Evolutionary conservation across 2,888 invertebrate species (phyloP).

Genomic region (Patella ulyssiponensis): DNA sequence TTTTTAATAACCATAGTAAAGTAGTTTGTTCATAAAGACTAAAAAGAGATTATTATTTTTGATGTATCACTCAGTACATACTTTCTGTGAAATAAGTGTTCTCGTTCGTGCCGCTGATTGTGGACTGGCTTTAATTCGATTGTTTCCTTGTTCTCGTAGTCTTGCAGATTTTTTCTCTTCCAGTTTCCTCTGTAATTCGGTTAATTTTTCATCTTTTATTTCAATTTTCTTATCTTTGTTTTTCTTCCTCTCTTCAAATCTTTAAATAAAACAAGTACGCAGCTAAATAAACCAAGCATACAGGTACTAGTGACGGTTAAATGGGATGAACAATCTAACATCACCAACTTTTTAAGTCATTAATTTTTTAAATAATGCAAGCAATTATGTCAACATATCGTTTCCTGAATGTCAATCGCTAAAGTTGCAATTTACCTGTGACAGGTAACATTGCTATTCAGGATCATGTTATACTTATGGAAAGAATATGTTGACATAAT

Average conservation of each 20-base stretch:
- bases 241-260: slow-evolving; percentile 59
- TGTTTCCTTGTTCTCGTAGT: slow-evolving; percentile 50
- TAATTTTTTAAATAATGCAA: no score
- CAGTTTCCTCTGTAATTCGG: slow-evolving; percentile 59
- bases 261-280: slow-evolving; percentile 33
- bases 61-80: slow-evolving; percentile 23
- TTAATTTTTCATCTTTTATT: slow-evolving; percentile 56
- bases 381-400: no score
- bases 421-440: no score
- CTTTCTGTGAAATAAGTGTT: slow-evolving; percentile 61
- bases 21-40: slow-evolving; percentile 1
- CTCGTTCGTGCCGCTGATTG: slow-evolving; percentile 50
- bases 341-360: no score
- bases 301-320: no score
- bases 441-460: no score
- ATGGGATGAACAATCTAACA: no score
- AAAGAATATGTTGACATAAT: no score
- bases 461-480: no score
- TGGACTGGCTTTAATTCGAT: slow-evolving; percentile 43
- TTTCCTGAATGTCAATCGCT: no score
- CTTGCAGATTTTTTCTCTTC: slow-evolving; percentile 62
- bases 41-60: not conserved
- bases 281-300: slow-evolving; percentile 12
- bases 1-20: not conserved
- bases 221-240: slow-evolving; percentile 39